phyloP scores from a whole-genome alignment of 2,797 vertebrate genomes.

The Dermochelys coriacea region DNA sequence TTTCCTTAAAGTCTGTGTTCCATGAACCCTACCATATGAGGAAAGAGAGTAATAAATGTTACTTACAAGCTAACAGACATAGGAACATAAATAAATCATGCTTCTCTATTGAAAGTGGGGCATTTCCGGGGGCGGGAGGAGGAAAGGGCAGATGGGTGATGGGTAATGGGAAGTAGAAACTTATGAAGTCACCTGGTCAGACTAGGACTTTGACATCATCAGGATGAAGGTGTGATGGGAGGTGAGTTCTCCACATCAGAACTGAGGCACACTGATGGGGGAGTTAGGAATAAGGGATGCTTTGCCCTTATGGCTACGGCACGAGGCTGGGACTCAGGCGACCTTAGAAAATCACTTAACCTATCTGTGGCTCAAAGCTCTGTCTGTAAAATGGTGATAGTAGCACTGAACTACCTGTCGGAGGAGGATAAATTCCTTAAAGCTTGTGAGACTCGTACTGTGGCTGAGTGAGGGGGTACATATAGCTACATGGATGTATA shows the following conservation, averaged over 20 bases:
- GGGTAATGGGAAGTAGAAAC: no score
- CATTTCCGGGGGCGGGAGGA: background rate
- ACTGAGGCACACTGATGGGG: background rate
- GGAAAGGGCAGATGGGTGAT: background rate
- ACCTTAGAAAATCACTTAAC: no score
- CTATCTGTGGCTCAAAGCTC: no score
- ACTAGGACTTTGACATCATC: background rate
- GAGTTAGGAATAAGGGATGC: background rate
- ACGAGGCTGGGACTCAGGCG: background rate
- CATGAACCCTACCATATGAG: background rate
- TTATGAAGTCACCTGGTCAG: background rate
- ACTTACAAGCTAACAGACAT: background rate
- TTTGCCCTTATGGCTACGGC: background rate
- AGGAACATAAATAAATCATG: background rate
- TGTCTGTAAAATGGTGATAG: no score
- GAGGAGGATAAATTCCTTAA: accelerated
- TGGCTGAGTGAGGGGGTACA: background rate
- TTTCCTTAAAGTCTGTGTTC: background rate
- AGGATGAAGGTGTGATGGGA: background rate
- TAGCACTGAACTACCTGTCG: no score
- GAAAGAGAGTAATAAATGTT: background rate
- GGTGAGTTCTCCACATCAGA: background rate
- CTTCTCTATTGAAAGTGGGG: background rate
- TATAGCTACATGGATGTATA: background rate
- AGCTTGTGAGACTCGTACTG: accelerated